phyloP scores from a whole-genome alignment of 2,113 vertebrate species.

The Poeciliopsis prolifica region DNA sequence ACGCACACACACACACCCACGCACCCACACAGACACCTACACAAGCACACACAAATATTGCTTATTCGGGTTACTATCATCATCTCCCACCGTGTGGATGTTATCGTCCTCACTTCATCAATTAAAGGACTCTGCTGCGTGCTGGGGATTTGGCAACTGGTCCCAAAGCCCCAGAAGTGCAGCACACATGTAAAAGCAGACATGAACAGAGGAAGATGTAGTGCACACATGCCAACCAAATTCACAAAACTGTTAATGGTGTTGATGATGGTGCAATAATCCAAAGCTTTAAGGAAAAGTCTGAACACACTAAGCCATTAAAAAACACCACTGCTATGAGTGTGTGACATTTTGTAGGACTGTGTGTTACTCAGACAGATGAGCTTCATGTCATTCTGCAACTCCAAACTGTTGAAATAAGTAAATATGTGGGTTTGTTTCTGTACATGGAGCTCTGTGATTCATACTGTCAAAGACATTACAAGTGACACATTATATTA shows the following conservation, averaged over 20 bases:
- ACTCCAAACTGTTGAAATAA: conserved; percentile 44
- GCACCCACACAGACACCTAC: not conserved
- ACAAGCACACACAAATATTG: conserved; percentile 13
- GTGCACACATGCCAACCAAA: not conserved
- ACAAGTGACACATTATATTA: conserved; percentile 68
- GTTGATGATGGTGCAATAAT: not conserved
- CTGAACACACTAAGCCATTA: conserved; percentile 1
- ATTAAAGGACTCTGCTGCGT: conserved; percentile 19
- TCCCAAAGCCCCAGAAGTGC: conserved; percentile 6
- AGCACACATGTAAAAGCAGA: not conserved
- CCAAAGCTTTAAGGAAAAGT: not conserved
- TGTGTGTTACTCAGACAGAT: not conserved
- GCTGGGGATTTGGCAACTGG: conserved; percentile 36
- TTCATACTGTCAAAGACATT: conserved; percentile 67
- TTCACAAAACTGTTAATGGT: not conserved
- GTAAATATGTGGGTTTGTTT: not conserved
- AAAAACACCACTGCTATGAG: not conserved
- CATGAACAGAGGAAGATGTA: conserved; percentile 4
- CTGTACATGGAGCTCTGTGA: conserved; percentile 39
- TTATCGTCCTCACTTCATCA: conserved; percentile 11
- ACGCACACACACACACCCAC: conserved; percentile 2
- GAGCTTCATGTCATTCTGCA: conserved; percentile 3
- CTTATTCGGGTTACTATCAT: conserved; percentile 24
- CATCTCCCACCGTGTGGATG: conserved; percentile 6
- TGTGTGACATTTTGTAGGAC: not conserved